Percentiles rank a stretch among this genome's conserved stretches.
Conservation (phyloP, 2,797 vertebrate genomes). For the Gouania willdenowi region DNA sequence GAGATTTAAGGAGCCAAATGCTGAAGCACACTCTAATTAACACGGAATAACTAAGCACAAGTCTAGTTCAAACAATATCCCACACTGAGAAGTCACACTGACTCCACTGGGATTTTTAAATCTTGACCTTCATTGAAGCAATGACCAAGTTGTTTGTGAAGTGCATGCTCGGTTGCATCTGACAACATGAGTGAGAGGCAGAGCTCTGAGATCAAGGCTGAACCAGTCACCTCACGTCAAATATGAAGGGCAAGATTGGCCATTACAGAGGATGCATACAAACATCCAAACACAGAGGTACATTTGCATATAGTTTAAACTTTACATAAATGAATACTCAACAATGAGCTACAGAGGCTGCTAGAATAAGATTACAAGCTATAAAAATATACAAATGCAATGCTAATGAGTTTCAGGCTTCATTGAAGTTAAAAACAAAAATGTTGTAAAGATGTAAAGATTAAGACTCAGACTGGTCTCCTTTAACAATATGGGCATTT, state of each 20-base stretch:
- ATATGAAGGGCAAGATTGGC: conserved; percentile 77
- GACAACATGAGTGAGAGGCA: conserved; percentile 70
- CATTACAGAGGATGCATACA: conserved; percentile 69
- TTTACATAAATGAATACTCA: conserved; percentile 79
- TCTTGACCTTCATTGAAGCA: conserved; percentile 69
- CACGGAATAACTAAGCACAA: conserved; percentile 36
- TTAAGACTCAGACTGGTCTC: background rate
- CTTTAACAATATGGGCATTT: background rate
- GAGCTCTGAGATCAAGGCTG: conserved; percentile 72
- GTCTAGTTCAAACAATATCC: conserved; percentile 52
- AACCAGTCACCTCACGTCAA: conserved; percentile 80
- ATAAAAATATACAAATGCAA: conserved; percentile 12
- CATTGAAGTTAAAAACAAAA: conserved; percentile 8
- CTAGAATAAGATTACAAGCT: conserved; percentile 12
- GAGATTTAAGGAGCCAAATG: conserved; percentile 36
- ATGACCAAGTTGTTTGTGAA: conserved; percentile 71
- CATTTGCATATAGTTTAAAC: conserved; percentile 76
- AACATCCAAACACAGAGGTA: conserved; percentile 64
- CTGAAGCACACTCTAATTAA: conserved; percentile 52
- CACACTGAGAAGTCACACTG: conserved; percentile 33
- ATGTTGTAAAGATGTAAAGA: background rate
- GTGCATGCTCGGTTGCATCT: conserved; percentile 64
- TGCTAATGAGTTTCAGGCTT: too few species aligned
- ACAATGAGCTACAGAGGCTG: conserved; percentile 26
- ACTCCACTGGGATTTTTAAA: conserved; percentile 50